Evolutionary conservation across 1,140 invertebrate genomes (phyloP).

Genomic region (Pachyrhynchus sulphureomaculatus): DNA sequence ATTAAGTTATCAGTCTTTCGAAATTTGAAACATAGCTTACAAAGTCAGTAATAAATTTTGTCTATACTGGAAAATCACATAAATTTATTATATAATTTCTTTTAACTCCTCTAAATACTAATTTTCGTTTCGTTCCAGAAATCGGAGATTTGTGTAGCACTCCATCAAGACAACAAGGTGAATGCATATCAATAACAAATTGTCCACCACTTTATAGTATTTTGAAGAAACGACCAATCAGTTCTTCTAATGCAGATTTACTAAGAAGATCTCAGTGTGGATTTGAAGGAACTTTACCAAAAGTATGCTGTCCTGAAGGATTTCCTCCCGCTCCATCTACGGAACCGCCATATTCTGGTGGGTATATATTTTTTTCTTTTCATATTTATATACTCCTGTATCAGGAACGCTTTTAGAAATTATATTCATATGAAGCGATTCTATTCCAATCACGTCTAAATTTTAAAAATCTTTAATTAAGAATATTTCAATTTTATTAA

Average conservation of each 20-base stretch:
- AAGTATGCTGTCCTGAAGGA: slow-evolving; percentile 52
- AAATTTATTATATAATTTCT: too few species aligned
- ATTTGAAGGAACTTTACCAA: slow-evolving; percentile 54
- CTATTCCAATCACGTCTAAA: too few species aligned
- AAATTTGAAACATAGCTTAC: too few species aligned
- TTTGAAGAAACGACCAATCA: slow-evolving; percentile 50
- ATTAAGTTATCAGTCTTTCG: too few species aligned
- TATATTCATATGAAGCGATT: too few species aligned
- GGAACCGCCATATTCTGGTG: neutral
- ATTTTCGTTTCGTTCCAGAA: slow-evolving; percentile 22
- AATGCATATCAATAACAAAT: slow-evolving; percentile 49
- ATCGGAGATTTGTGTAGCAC: slow-evolving; percentile 34
- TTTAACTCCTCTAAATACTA: neutral
- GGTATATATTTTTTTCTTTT: neutral
- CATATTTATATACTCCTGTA: too few species aligned
- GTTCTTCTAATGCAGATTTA: slow-evolving; percentile 40
- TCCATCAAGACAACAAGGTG: slow-evolving; percentile 43
- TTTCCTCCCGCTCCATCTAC: neutral
- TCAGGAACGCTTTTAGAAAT: too few species aligned
- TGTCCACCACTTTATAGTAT: slow-evolving; percentile 49
- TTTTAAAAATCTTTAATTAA: too few species aligned
- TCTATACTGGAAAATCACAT: too few species aligned
- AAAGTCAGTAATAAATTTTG: too few species aligned
- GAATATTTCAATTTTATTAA: too few species aligned
- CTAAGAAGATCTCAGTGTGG: slow-evolving; percentile 57